These are phyloP conservation scores for Triplophysa bombifrons DNA, from an alignment of 2,797 vertebrate species.

Conservation along the genomic window DNA sequence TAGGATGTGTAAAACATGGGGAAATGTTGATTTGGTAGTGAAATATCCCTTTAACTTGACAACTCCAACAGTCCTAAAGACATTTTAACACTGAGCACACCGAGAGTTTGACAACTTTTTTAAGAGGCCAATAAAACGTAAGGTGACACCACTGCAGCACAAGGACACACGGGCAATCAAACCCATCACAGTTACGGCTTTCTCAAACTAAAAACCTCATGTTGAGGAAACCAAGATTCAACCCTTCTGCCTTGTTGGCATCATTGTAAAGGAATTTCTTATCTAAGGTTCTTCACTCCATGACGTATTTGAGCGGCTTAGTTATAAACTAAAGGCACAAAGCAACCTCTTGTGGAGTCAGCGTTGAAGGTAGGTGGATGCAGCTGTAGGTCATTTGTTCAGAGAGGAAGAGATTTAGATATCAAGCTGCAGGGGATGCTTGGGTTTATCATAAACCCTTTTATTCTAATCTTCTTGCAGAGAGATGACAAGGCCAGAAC, in stretches of 20 bases:
- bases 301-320: slow-evolving; percentile 43
- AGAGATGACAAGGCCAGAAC: slow-evolving; percentile 60
- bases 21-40: too few species aligned
- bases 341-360: slow-evolving; percentile 45
- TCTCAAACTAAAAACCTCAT: not conserved
- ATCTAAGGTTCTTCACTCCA: slow-evolving; percentile 43
- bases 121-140: slow-evolving; percentile 56
- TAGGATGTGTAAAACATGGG: too few species aligned
- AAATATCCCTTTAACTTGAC: slow-evolving; percentile 19
- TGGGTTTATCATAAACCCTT: slow-evolving; percentile 61
- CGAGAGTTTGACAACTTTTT: slow-evolving; percentile 37
- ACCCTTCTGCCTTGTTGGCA: slow-evolving; percentile 39
- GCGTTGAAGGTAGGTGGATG: slow-evolving; percentile 46
- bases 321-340: slow-evolving; percentile 21
- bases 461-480: slow-evolving; percentile 69
- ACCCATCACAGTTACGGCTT: slow-evolving; percentile 34
- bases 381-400: slow-evolving; percentile 69
- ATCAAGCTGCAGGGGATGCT: slow-evolving; percentile 61
- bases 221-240: slow-evolving; percentile 8
- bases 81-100: slow-evolving; percentile 38
- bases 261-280: slow-evolving; percentile 51
- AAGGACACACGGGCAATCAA: slow-evolving; percentile 46
- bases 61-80: slow-evolving; percentile 32
- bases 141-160: slow-evolving; percentile 48
- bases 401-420: slow-evolving; percentile 62